Base-by-base conservation (phyloP, 2,113 vertebrate species). In the Oryzias javanicus region DNA sequence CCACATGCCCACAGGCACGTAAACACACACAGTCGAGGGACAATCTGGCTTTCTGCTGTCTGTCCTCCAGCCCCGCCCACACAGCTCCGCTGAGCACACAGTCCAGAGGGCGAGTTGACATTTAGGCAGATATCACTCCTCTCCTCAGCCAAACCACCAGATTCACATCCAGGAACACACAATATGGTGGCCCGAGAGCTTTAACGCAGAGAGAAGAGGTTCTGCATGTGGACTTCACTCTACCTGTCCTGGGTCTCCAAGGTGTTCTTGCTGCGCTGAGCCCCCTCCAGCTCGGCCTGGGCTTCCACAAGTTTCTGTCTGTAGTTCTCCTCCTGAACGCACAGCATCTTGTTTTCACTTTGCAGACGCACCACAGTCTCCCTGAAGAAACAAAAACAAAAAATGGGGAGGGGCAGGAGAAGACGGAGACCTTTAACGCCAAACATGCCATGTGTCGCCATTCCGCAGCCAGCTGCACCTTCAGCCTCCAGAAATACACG, bases 261-360 rank as follows among this genome's bases (percentile, higher is more conserved):
- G 25, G 81, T 49, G 55, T 95, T 93, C 71, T 91, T 91, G 49
- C 86, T 80, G 10, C 94, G 91, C 78, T 92, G 94, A 3, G 92
- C 89, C 53, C 93, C 91, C 86, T 96, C 95, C 54, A 95, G 90
- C 60, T 92, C 89, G 2, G 73, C 84, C 86, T 94, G 91, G 46
- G 90, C 82, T 72, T 92, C 91, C 1, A 76, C 85, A 13, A 93
- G 85, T 52, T 87, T 90, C 70, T 92, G 90, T 3, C 90, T 85
- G 89, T 91, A 94, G 0, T 77, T 86, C 15, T 92, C 89, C 85
- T 96, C 95, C 85, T 95, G 93, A 62, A 85, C 88, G 29, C 94
- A 94, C 64, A 97, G 70, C 86, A 91, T 90, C 89, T 91, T 95
- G 86, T 97, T 97, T 84, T 97, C 95, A 49, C 89, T 90, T 78